Percentiles rank a stretch among this genome's conserved stretches.
phyloP scores from a whole-genome alignment of 2,888 invertebrate species.

The Norana najaformis region DNA sequence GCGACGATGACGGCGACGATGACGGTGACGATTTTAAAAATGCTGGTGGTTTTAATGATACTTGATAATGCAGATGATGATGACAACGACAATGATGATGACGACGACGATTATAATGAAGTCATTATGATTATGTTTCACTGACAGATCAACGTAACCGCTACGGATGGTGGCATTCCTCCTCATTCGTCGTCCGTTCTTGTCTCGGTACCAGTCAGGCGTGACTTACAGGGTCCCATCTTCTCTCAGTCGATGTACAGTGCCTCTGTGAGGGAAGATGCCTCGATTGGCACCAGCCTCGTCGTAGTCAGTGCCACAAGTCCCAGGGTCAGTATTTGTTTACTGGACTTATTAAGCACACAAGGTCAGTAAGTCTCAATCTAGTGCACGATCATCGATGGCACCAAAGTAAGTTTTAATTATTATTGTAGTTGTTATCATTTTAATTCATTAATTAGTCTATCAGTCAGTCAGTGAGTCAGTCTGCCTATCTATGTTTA shows the following conservation, averaged over 20 bases:
- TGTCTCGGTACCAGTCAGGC: slow-evolving; percentile 49
- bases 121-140: neutral
- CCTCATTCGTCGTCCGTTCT: slow-evolving; percentile 44
- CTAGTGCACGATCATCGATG: too few relatives aligned
- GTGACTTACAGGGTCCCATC: slow-evolving; percentile 48
- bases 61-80: neutral
- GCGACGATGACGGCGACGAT: neutral
- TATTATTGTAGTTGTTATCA: too few relatives aligned
- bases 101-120: neutral
- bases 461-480: too few relatives aligned
- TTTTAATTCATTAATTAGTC: too few relatives aligned
- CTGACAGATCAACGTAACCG: slow-evolving; percentile 48
- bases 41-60: too few relatives aligned
- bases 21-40: neutral
- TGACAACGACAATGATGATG: neutral
- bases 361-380: neutral
- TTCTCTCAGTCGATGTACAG: slow-evolving; percentile 42
- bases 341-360: neutral
- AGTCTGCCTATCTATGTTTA: too few relatives aligned
- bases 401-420: too few relatives aligned
- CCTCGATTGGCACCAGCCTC: slow-evolving; percentile 66
- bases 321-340: neutral
- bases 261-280: slow-evolving; percentile 44
- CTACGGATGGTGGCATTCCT: slow-evolving; percentile 48
- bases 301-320: slow-evolving; percentile 72